Evolutionary conservation across 2,888 invertebrate genomes (phyloP), one percentile per base, ranked within the genome.

Genomic region (Dynastes tityus): DNA sequence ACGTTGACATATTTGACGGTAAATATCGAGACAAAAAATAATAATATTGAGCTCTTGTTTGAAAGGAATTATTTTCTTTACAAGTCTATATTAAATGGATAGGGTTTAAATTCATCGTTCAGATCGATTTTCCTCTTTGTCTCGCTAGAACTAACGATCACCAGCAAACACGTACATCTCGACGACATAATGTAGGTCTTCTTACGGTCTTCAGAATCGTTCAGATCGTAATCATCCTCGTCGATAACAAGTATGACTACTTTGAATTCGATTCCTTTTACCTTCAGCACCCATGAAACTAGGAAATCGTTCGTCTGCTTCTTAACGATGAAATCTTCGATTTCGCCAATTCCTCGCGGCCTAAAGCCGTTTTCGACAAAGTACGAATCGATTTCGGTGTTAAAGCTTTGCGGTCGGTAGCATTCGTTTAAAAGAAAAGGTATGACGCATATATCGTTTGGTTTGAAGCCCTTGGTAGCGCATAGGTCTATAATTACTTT

Each of bases 191-290:
- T 87, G 78, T 88, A 88, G 29, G 85, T 83, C 80, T 86, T 88
- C 55, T 85, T 85, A 55, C 87, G 81, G 79, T 88, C 87, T 80
- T 88, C 88, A 2, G 84, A 77, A 81, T 88, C 88, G 37, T 82
- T 83, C 40, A 80, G 79, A 79, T 88, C 87, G 78, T 87, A 88
- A 82, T 88, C 88, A 65, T 86, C 87, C n/a, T 86, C 85, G 78
- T 88, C 88, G 16, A 88, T 84, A 4, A 84, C 86, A 80, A 88
- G 84, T 4, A 88, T 82, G 2, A 88, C 88, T 1, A 88, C 87
- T 80, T 87, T 88, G 82, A 88, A 88, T 77, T 88, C 88, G 76
- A 88, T 82, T 0, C 88, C 88, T 81, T 88, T 88, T 8, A 87
- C 86, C 8, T 87, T 81, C 53, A 88, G 81, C 13, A 85, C 86